phyloP scores from a whole-genome alignment of 2,888 invertebrate species.

The Cistogaster globosa region DNA sequence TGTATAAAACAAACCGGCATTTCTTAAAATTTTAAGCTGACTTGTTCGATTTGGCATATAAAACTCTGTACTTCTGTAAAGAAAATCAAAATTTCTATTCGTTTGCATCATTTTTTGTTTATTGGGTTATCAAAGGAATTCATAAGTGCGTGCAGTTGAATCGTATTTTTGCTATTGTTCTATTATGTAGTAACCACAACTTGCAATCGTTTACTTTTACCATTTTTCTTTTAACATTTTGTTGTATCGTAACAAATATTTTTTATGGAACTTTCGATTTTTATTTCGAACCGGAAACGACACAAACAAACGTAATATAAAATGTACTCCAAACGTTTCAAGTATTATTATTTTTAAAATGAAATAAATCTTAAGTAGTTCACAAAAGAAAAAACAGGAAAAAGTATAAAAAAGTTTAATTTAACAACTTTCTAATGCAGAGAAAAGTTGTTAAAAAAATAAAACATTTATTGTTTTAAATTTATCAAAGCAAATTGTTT shows the following conservation, averaged over 20 bases:
- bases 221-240: not conserved
- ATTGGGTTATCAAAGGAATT: not conserved
- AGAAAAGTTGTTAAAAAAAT: not conserved
- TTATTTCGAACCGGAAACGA: slow-evolving; percentile 26
- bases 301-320: not conserved
- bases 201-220: slow-evolving; percentile 3
- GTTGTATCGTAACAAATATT: not conserved
- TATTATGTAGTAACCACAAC: slow-evolving; percentile 24
- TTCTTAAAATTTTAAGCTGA: too few relatives aligned
- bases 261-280: slow-evolving; percentile 10
- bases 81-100: too few relatives aligned
- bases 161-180: slow-evolving; percentile 3
- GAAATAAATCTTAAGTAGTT: not conserved
- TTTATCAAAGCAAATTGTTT: not conserved
- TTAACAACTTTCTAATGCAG: not conserved
- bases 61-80: too few relatives aligned
- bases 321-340: slow-evolving; percentile 19
- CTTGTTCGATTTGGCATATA: too few relatives aligned
- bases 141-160: slow-evolving; percentile 26
- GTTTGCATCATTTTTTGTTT: not conserved
- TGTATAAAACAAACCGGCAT: too few relatives aligned
- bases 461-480: slow-evolving; percentile 22
- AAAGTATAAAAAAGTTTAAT: too few relatives aligned
- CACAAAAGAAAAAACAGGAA: too few relatives aligned
- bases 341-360: not conserved